Base-by-base conservation (phyloP, 2,888 invertebrate genomes). In the Lysandra coridon region DNA sequence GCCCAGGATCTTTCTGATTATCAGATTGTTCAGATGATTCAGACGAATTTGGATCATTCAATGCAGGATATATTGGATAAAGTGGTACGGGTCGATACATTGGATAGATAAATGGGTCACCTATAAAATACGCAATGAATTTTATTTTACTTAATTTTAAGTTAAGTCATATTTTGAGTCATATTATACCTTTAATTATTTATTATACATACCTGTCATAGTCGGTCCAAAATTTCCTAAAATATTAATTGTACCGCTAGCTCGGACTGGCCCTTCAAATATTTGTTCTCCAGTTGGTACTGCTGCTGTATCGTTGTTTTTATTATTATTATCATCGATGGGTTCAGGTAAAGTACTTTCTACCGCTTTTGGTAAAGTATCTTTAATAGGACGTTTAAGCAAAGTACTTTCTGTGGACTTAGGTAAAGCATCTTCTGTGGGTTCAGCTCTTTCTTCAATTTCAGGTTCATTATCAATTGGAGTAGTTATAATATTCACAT, bases 241-340 rank as follows among this genome's bases (percentile, higher is more conserved):
- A 30, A 76, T 76, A 53, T 76, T 57, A 33, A 76, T 44, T 7
- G 73, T 33, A 12, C 80, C 80, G 17, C 79, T 77, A 6, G 80
- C 80, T 40, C 73, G 69, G 2, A 80, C 78, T 17, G 44, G 30
- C 4, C 81, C 80, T 49, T 60, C 53, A 40, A 79, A 79, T 2
- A 53, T 14, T 23, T 2, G 33, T 37, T 69, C 69, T 37, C 37
- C 37, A 33, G 12, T 1, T 3, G 69, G 5, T 14, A 14, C 17
- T 17, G 4, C 4, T 14, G 14, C 33, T 14, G 69, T 69, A 69
- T 69, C 69, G 1, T 69, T 33, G 4, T 0, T 69, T n/a, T 23
- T 40, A 74, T 74, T 69, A n/a, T n/a, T 40, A 74, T 44, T 44
- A 23, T 3, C 40, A 74, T 73, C n/a, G 40, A n/a, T 44, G 10